phyloP scores from a whole-genome alignment of 2,888 invertebrate species.

The Morpho achilles region DNA sequence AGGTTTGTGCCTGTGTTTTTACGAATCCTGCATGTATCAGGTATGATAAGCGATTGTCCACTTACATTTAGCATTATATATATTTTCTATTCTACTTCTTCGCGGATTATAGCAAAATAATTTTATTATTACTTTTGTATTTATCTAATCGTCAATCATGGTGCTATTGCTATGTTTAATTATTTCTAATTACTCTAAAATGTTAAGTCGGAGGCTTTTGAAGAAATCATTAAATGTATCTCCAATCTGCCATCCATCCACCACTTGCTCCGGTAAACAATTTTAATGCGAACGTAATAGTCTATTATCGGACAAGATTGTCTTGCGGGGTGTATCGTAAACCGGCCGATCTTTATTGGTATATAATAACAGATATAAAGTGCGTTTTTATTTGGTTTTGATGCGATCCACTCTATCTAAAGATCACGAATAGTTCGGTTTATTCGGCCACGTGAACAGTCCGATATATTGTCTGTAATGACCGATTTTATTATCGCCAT shows the following conservation, averaged over 20 bases:
- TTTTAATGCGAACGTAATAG: constrained; percentile 51
- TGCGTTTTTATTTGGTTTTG: constrained; percentile 61
- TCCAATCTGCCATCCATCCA: constrained; percentile 9
- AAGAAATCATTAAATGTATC: not conserved
- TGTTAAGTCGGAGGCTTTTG: too few relatives aligned
- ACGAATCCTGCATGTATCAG: too few relatives aligned
- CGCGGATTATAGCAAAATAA: too few relatives aligned
- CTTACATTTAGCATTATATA: too few relatives aligned
- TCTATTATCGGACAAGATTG: constrained; percentile 60
- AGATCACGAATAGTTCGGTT: constrained; percentile 51
- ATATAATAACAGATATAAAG: constrained; percentile 66
- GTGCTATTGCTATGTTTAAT: too few relatives aligned
- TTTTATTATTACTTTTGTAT: too few relatives aligned
- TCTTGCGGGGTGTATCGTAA: constrained; percentile 41
- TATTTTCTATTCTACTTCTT: too few relatives aligned
- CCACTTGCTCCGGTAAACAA: constrained; percentile 52
- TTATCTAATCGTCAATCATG: too few relatives aligned
- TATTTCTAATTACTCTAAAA: too few relatives aligned
- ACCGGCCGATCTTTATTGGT: constrained; percentile 56
- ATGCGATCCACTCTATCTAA: constrained; percentile 64
- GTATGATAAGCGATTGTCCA: too few relatives aligned
- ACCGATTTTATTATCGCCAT: constrained; percentile 29
- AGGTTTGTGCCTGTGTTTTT: too few relatives aligned
- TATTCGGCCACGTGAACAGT: constrained; percentile 34
- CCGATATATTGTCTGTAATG: constrained; percentile 33